A percentile compares a stretch with the other conserved stretches of the same genome.
These are phyloP conservation scores for Steatocranus sp. DNA, from an alignment of 2,797 vertebrate genomes.

Conservation along the genomic window DNA sequence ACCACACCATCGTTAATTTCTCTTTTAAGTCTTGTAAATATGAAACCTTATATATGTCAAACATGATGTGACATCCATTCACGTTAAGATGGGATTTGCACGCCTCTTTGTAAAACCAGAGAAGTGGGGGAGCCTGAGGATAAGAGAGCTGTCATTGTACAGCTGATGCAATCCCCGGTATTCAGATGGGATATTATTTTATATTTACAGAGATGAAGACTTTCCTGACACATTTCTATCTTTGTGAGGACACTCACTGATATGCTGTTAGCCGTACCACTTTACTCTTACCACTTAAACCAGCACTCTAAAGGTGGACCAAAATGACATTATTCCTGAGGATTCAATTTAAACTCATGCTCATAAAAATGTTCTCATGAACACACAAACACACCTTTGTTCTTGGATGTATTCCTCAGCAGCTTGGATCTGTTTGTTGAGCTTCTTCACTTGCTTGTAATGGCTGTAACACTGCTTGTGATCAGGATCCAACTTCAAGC, in stretches of 20 bases:
- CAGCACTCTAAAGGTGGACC: not conserved
- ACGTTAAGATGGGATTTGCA: constrained; percentile 7
- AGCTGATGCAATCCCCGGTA: constrained; percentile 27
- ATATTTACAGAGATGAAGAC: not conserved
- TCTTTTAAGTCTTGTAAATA: not conserved
- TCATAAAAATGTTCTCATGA: not conserved
- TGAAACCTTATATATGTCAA: not conserved
- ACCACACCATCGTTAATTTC: not conserved
- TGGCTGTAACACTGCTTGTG: constrained; percentile 94
- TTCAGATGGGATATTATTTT: constrained; percentile 5
- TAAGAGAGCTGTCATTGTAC: not conserved
- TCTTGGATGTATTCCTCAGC: constrained; percentile 91
- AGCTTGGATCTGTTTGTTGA: constrained; percentile 90
- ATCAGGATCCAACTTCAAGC: constrained; percentile 95
- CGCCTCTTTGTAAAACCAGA: constrained; percentile 4
- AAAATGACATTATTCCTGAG: not conserved
- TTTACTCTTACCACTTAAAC: not conserved
- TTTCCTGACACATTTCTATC: not conserved
- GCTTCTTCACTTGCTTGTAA: constrained; percentile 97
- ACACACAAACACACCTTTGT: constrained; percentile 76
- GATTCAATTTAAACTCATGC: not conserved
- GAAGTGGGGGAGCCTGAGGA: not conserved
- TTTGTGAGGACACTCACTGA: not conserved
- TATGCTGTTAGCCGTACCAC: not conserved
- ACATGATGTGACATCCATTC: constrained; percentile 14